A percentile compares a stretch with the other conserved stretches of the same genome.
phyloP scores from a whole-genome alignment of 2,888 invertebrate genomes.

The Agrochola lota region DNA sequence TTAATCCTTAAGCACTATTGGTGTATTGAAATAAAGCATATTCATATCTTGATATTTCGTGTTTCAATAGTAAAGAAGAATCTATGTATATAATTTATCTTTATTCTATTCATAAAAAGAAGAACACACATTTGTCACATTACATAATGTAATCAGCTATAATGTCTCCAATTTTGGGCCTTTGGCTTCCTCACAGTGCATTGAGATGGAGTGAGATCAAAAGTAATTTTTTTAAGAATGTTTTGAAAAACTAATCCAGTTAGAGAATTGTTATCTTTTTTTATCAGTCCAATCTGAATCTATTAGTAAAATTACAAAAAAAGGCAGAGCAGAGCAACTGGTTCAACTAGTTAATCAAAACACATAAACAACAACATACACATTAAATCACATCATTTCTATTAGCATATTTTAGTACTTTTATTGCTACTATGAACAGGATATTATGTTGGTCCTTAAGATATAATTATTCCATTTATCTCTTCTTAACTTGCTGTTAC shows the following conservation, averaged over 20 bases:
- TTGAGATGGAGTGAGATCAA: no score
- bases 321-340: not conserved
- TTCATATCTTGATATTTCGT: not conserved
- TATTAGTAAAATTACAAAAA: not conserved
- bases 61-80: not conserved
- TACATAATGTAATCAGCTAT: not conserved
- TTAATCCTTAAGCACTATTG: not conserved
- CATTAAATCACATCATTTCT: not conserved
- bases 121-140: not conserved
- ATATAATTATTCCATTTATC: not conserved
- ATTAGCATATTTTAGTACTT: not conserved
- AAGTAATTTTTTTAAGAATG: not conserved
- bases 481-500: slow-evolving; percentile 10
- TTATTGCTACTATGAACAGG: not conserved
- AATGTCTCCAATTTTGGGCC: no score
- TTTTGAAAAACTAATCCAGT: not conserved
- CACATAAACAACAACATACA: not conserved
- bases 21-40: not conserved
- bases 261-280: not conserved
- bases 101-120: no score
- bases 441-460: not conserved
- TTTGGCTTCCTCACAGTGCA: no score
- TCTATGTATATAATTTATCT: no score
- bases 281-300: not conserved
- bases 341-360: no score